Evolutionary conservation across 64 coral and sea anemone genomes (phyloP).

Genomic region (Anthopleura sola): DNA sequence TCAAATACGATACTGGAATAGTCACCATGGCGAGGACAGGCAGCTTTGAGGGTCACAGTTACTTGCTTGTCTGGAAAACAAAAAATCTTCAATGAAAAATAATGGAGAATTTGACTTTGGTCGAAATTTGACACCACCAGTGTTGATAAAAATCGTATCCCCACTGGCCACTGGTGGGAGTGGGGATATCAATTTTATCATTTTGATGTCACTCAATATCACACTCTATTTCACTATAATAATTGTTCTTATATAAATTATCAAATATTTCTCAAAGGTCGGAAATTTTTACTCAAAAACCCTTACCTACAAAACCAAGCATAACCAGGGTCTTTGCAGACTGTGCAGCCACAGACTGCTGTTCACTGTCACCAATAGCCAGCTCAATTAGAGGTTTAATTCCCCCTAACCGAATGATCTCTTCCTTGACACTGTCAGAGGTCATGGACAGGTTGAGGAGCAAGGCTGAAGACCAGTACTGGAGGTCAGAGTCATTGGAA

Average conservation of each 20-base stretch:
- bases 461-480: conserved; percentile 90
- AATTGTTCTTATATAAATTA: too few relatives aligned
- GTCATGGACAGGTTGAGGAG: conserved; percentile 87
- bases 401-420: conserved; percentile 79
- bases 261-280: too few relatives aligned
- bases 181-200: too few relatives aligned
- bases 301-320: conserved; percentile 96
- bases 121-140: too few relatives aligned
- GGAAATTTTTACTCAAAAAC: background rate
- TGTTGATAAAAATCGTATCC: too few relatives aligned
- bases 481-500: conserved; percentile 81
- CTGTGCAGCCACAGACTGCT: conserved; percentile 68
- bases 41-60: conserved; percentile 50
- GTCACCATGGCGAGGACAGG: conserved; percentile 60
- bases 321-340: conserved; percentile 97
- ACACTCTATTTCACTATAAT: too few relatives aligned
- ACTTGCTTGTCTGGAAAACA: conserved; percentile 65
- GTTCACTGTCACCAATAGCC: conserved; percentile 82
- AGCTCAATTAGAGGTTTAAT: conserved; percentile 91
- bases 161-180: too few relatives aligned
- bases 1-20: conserved; percentile 66
- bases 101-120: too few relatives aligned
- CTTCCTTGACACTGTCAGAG: conserved; percentile 79
- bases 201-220: too few relatives aligned
- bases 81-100: background rate